Evolutionary conservation across 2,113 vertebrate genomes (phyloP), one percentile per base, ranked within the genome.

Genomic region (Scomber scombrus): DNA sequence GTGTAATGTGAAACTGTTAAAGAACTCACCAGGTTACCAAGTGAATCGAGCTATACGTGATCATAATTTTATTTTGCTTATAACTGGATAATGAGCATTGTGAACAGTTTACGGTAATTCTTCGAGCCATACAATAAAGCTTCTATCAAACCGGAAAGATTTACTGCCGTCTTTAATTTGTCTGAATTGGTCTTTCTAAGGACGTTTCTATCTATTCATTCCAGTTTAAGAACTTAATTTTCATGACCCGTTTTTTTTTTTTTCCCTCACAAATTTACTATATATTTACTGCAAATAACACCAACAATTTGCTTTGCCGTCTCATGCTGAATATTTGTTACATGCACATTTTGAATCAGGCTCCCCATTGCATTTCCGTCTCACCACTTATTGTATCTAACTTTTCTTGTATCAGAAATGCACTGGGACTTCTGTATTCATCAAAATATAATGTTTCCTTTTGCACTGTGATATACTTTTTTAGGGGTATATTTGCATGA

Each of bases 101-200:
- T 92, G 60, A 89, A 91, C 61, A 64, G 26, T 69, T 78, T 19
- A 70, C 67, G 47, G 19, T 75, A 81, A 88, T 75, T 69, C 19
- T 57, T 50, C 16, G 63, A 89, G 46, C 62, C 66, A 78, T 87
- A 82, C 70, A 95, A 95, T 94, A 95, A 95, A 95, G 88, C 49
- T 85, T 84, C 88, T 86, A 29, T 85, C 71, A 87, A 89, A 89
- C 75, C 16, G 55, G 45, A 89, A 89, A 77, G 75, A 61, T 76
- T 85, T 87, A 90, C 76, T 89, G 86, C 70, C 31, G 83, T 93
- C 86, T 85, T 93, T 82, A 84, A 91, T 91, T 91, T 91, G 80
- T 84, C 82, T 74, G 43, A 78, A 65, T 84, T 75, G 12, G 34
- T 88, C 26, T 90, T 45, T 80, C 61, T 64, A 14, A 47, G 40